Conservation (phyloP, 2,888 invertebrate genomes). For the Eutolmus rufibarbis region DNA sequence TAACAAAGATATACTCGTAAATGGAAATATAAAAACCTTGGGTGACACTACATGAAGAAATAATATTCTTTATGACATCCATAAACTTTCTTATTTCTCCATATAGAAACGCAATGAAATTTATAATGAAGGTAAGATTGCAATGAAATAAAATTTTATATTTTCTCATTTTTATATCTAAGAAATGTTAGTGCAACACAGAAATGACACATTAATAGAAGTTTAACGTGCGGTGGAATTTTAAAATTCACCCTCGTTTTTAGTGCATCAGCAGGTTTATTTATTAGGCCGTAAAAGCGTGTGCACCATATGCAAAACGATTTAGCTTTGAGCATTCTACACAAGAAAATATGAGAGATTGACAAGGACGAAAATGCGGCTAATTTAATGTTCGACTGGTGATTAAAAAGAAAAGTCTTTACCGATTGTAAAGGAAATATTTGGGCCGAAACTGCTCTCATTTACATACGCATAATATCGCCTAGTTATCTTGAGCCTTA, state of each 20-base stretch:
- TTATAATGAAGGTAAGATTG: not conserved
- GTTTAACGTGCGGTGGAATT: not conserved
- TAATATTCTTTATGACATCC: not conserved
- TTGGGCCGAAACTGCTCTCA: not conserved
- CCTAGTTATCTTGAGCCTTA: not conserved
- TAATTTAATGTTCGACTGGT: not conserved
- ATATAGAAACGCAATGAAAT: not conserved
- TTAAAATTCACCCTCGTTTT: not conserved
- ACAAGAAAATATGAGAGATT: not conserved
- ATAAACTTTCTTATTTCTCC: not conserved
- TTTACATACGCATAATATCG: not conserved
- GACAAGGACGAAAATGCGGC: not conserved
- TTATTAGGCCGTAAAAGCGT: not conserved
- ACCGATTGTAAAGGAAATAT: not conserved
- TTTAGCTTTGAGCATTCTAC: not conserved
- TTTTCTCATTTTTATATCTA: not conserved
- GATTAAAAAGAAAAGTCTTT: not conserved
- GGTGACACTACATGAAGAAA: not conserved
- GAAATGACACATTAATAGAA: not conserved
- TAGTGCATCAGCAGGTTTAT: not conserved
- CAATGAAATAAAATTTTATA: not conserved
- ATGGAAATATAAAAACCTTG: not conserved
- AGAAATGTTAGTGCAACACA: not conserved
- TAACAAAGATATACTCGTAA: not conserved
- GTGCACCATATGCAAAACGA: not conserved